These are phyloP conservation scores for Sturnira hondurensis DNA, from an alignment of 2,113 vertebrate genomes.

Conservation along the genomic window DNA sequence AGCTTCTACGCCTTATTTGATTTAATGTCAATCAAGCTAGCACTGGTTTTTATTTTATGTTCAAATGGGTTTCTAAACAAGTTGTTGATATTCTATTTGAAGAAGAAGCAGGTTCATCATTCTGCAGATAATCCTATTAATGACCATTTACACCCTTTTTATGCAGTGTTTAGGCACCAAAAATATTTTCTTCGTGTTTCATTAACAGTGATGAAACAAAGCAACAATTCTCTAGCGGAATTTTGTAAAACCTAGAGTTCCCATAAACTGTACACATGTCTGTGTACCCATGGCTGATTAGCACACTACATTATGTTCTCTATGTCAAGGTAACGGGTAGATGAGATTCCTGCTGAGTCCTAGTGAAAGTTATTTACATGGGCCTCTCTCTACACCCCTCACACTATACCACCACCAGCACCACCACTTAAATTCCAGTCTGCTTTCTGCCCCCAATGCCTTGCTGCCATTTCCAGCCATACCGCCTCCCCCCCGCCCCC, in stretches of 20 bases:
- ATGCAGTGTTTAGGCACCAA: not conserved
- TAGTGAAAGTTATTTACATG: not conserved
- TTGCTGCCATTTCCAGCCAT: not conserved
- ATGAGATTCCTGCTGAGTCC: not conserved
- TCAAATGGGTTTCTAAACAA: conserved; percentile 46
- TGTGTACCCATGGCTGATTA: not conserved
- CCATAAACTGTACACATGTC: not conserved
- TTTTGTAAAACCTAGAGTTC: not conserved
- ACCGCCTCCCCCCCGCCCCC: too few relatives aligned
- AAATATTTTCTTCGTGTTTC: not conserved
- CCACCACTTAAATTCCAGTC: not conserved
- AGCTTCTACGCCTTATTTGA: conserved; percentile 18
- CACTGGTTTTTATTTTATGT: not conserved
- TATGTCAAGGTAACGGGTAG: not conserved
- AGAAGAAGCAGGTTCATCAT: not conserved
- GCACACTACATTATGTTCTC: not conserved
- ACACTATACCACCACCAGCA: not conserved
- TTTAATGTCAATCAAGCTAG: not conserved
- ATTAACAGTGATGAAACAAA: not conserved
- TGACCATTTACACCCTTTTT: not conserved
- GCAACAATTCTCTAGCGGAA: not conserved
- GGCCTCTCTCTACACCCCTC: not conserved
- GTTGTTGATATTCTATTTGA: not conserved
- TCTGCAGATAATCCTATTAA: not conserved
- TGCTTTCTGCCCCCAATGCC: not conserved